These are phyloP conservation scores for Uropetala carovei DNA, from an alignment of 2,888 invertebrate species.

Conservation along the genomic window DNA sequence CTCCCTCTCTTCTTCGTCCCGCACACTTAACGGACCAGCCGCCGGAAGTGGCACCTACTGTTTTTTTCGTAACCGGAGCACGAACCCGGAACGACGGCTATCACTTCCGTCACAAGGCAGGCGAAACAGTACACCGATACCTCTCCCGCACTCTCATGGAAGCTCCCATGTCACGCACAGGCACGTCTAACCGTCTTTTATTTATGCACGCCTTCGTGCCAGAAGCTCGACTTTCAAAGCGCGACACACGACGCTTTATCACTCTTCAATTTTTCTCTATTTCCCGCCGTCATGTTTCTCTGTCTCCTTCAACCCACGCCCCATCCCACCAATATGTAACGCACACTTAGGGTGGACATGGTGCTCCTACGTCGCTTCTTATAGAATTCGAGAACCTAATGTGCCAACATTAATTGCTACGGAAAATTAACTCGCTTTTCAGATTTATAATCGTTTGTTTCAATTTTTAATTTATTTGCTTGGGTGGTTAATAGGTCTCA, in stretches of 20 bases:
- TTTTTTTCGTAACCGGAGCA: slow-evolving; percentile 17
- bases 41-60: background rate
- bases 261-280: background rate
- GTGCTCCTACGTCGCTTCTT: no score
- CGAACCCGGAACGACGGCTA: slow-evolving; percentile 24
- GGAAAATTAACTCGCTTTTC: no score
- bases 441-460: no score
- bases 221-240: background rate
- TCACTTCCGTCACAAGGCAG: background rate
- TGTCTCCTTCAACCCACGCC: background rate
- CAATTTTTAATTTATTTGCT: no score
- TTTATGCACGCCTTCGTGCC: background rate
- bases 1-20: background rate
- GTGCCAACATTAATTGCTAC: no score
- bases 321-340: background rate
- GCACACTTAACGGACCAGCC: background rate
- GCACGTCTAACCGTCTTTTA: background rate
- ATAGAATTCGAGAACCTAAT: no score
- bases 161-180: background rate
- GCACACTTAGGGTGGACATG: no score
- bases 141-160: background rate
- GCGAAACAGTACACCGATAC: background rate
- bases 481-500: no score
- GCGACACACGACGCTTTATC: background rate
- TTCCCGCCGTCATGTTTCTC: background rate